Base-by-base conservation (phyloP, 1,140 invertebrate genomes). In the Oscheius sp. region DNA sequence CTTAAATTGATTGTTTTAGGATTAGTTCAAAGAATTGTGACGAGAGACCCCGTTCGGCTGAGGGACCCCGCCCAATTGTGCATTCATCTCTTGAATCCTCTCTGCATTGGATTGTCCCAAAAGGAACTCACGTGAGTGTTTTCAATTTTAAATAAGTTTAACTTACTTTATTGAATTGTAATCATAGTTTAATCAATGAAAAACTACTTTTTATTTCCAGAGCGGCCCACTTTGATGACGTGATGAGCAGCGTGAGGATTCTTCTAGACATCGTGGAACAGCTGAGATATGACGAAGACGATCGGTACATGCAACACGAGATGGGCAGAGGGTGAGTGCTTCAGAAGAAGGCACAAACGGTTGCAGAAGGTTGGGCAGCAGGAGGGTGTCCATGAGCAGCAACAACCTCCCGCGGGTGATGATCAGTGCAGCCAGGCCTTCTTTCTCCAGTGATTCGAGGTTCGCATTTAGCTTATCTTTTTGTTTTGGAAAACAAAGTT, bases 351-450 rank as follows among this genome's bases (percentile, higher is more conserved):
- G 31, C 31, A 26, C n/a, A 71, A 71, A 71, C 69, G 49, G 35
- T 42, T 73, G 42, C n/a, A 74, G 80, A 20, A 32, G 78, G 18
- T 64, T 84, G 4, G 79, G 82, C 36, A 83, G 75, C 69, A 74
- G 82, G 26, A 61, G 81, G 20, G 82, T 83, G 26, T 78, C 75
- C 18, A 84, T 83, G 82, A 70, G 63, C 46, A 67, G 55, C 28
- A 81, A 77, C 31, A 83, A 83, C 62, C 73, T 83, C 13, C 81
- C 81, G n/a, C 69, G 82, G 4, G 68, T 83, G 3, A 70, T 83
- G 49, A 84, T 83, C 49, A 83, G 82, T n/a, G 81, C 81, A 3
- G 82, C 82, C 26, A 63, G 82, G 26, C 82, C 82, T 10, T 82
- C 80, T 18, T 67, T 74, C 55, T 67, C 72, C 2, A 58, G 55